A percentile compares a stretch with the other conserved stretches of the same genome.
These are phyloP conservation scores for Eutrigla gurnardus DNA, from an alignment of 2,797 vertebrate genomes.

Conservation along the genomic window DNA sequence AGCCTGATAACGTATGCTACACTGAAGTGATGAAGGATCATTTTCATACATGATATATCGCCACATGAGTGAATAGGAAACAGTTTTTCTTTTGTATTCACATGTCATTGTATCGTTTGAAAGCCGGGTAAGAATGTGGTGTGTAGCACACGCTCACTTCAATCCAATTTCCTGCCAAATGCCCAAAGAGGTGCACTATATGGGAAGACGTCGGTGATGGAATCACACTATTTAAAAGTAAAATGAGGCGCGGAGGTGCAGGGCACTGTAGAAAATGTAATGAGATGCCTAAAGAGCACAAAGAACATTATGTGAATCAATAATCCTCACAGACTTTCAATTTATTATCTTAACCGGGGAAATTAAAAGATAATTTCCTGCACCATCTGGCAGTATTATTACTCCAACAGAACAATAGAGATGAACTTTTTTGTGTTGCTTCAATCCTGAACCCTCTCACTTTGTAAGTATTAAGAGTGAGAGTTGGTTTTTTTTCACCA, in stretches of 20 bases:
- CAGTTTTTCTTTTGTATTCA: slow-evolving; percentile 35
- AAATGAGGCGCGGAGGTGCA: slow-evolving; percentile 63
- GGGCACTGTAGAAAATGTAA: slow-evolving; percentile 55
- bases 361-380: slow-evolving; percentile 55
- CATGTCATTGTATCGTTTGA: slow-evolving; percentile 10
- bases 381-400: slow-evolving; percentile 49
- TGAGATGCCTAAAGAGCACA: slow-evolving; percentile 50
- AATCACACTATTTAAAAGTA: slow-evolving; percentile 63
- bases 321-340: slow-evolving; percentile 52
- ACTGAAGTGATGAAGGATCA: slow-evolving; percentile 43
- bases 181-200: slow-evolving; percentile 55
- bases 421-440: slow-evolving; percentile 23
- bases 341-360: slow-evolving; percentile 47
- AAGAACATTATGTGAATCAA: slow-evolving; percentile 56
- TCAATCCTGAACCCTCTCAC: slow-evolving; percentile 27
- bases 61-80: slow-evolving; percentile 36
- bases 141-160: slow-evolving; percentile 38
- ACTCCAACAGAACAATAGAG: slow-evolving; percentile 23
- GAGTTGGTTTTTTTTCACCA: slow-evolving; percentile 1
- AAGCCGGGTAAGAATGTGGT: slow-evolving; percentile 32
- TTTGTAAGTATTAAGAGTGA: slow-evolving; percentile 5
- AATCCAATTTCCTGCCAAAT: slow-evolving; percentile 68
- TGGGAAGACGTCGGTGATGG: slow-evolving; percentile 43
- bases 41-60: slow-evolving; percentile 38
- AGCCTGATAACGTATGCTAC: slow-evolving; percentile 35